Base-by-base conservation (phyloP, 2,113 vertebrate genomes). In the Trichomycterus rosablanca region DNA sequence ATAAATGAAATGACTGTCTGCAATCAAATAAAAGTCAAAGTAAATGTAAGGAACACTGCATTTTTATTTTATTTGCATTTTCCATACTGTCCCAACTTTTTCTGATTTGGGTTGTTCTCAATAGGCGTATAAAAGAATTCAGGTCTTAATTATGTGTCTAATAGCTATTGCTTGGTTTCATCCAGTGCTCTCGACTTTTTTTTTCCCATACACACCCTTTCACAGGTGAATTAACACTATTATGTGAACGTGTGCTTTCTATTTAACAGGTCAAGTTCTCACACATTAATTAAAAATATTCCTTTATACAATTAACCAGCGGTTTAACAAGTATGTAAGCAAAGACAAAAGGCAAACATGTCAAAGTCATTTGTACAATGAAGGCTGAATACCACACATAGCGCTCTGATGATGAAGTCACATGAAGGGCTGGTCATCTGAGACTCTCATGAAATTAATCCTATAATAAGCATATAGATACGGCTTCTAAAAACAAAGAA, bases 321-420 rank as follows among this genome's bases (percentile, higher is more conserved):
- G 54, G 56, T 48, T 24, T 24, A 23, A 65, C 55, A 45, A 24
- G 68, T 56, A 30, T 44, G 46, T 40, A 51, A 30, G 37, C n/a
- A 19, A 39, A 28, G 42, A 66, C 43, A 66, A 66, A 70, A 66
- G 48, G 23, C 49, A 10, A 10, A 39, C 40, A 53, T 59, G 35
- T 53, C 54, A 70, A 52, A 65, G 24, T 43, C 59, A 65, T 65
- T 30, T 22, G 44, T 55, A 44, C 4, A 11, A 34, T 66, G 56
- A 66, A 61, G 26, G 46, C 50, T 12, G 18, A 56, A 66, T 71
- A 55, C 62, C 63, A 5, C 37, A 51, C 57, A 71, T 66, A 61
- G 50, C 68, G 50, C 50, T 12, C 48, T 7, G 35, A 59, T 65
- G 55, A 70, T 52, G 59, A 11, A 59, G 50, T 48, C 50, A 61